These are phyloP conservation scores for Luffia ferchaultella DNA, from an alignment of 2,888 invertebrate genomes.

Conservation along the genomic window DNA sequence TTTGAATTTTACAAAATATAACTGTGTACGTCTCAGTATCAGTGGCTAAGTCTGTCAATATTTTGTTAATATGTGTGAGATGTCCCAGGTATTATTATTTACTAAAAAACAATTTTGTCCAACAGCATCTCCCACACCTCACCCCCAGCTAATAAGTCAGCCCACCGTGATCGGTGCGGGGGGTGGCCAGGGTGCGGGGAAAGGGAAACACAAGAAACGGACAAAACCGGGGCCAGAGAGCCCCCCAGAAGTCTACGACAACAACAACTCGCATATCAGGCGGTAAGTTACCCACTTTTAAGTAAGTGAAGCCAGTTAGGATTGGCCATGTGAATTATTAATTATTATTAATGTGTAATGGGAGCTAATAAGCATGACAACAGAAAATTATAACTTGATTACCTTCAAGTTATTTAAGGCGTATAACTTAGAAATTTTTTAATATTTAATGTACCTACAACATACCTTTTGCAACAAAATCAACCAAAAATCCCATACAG, in stretches of 20 bases:
- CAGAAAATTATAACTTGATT: no score
- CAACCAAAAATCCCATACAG: no score
- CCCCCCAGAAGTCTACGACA: constrained; percentile 70
- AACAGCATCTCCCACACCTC: constrained; percentile 77
- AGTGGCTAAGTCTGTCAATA: background rate
- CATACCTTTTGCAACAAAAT: no score
- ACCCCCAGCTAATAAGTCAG: constrained; percentile 81
- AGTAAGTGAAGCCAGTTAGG: no score
- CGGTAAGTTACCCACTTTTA: constrained; percentile 26
- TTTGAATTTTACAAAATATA: background rate
- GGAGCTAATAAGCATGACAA: no score
- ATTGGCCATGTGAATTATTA: no score
- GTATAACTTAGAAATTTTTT: no score
- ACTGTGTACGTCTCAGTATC: background rate
- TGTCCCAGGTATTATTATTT: no score
- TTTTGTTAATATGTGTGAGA: no score
- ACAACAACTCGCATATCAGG: constrained; percentile 57
- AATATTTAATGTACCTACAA: no score
- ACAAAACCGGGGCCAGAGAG: constrained; percentile 71
- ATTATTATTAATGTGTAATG: no score
- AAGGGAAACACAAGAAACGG: constrained; percentile 79
- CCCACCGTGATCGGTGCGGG: constrained; percentile 82
- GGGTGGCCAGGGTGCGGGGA: constrained; percentile 69
- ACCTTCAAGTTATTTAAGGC: no score
- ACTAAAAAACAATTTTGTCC: constrained; percentile 6